Conservation (phyloP, 2,888 invertebrate genomes). For the Serripes groenlandicus region DNA sequence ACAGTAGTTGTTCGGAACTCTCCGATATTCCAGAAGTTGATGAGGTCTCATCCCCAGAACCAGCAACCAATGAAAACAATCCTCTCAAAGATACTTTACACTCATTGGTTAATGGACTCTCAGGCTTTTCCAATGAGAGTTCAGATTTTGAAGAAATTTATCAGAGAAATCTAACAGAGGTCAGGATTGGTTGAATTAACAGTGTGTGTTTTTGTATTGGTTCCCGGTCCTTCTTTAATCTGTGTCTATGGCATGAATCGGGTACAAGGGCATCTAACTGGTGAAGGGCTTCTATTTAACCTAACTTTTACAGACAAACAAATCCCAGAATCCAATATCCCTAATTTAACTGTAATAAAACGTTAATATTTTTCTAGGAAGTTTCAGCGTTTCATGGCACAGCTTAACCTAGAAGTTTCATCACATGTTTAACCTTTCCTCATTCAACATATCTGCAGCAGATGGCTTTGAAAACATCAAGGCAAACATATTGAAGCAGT, state of each 20-base stretch:
- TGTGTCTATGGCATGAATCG: constrained; percentile 48
- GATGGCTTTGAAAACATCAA: no score
- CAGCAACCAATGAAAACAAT: constrained; percentile 63
- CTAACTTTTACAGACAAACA: no score
- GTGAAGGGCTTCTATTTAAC: constrained; percentile 23
- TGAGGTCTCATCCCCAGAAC: constrained; percentile 81
- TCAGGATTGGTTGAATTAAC: constrained; percentile 60
- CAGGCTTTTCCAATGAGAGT: constrained; percentile 64
- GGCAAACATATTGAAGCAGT: no score
- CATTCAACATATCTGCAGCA: not conserved
- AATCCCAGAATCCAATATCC: no score
- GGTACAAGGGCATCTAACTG: constrained; percentile 8
- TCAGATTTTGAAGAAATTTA: constrained; percentile 69
- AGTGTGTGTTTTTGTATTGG: constrained; percentile 11
- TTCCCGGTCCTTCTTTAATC: constrained; percentile 6
- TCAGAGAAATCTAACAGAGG: constrained; percentile 68
- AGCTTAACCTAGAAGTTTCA: not conserved
- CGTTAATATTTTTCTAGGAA: not conserved
- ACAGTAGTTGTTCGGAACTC: constrained; percentile 85
- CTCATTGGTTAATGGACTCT: constrained; percentile 69
- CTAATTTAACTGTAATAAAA: no score
- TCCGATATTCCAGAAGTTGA: constrained; percentile 87
- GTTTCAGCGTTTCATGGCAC: not conserved
- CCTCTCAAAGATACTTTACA: constrained; percentile 64
- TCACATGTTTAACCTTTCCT: not conserved